Conservation (phyloP, 2,888 invertebrate genomes). For the Nesidiocoris tenuis region DNA sequence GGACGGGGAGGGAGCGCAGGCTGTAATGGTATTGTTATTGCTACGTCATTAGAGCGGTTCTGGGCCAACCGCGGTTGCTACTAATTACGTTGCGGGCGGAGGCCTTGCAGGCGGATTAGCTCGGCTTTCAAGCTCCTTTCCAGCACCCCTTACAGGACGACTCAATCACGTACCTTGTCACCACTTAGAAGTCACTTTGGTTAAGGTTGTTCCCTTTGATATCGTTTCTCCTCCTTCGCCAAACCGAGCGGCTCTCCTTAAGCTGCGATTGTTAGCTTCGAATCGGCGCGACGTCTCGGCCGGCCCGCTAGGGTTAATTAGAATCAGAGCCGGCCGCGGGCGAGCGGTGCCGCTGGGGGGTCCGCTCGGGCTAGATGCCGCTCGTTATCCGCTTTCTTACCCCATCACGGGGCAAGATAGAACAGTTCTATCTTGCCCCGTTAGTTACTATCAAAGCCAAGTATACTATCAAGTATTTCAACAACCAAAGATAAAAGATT, state of each 20-base stretch:
- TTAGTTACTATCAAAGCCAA: no score
- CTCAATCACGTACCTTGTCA: conserved; percentile 36
- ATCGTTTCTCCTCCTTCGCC: conserved; percentile 9
- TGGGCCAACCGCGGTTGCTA: conserved; percentile 29
- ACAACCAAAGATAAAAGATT: no score
- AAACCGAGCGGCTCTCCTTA: neutral
- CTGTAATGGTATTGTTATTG: conserved; percentile 41
- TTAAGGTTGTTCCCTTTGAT: conserved; percentile 20
- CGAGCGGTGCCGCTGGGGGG: neutral
- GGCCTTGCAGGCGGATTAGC: conserved; percentile 40
- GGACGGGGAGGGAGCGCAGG: neutral
- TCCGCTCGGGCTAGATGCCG: no score
- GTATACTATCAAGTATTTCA: no score
- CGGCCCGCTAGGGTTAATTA: neutral
- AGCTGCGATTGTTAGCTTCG: conserved; percentile 6
- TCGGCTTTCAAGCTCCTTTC: conserved; percentile 22
- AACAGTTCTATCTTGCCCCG: no score
- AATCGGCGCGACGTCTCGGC: neutral
- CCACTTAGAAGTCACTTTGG: conserved; percentile 32
- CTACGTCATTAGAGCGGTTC: conserved; percentile 27
- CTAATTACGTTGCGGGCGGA: conserved; percentile 41
- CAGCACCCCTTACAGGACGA: neutral
- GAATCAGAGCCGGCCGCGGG: neutral
- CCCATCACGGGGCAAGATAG: no score
- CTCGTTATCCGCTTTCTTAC: no score